Base-by-base conservation (phyloP, 2,113 vertebrate genomes). In the Albula goreensis region DNA sequence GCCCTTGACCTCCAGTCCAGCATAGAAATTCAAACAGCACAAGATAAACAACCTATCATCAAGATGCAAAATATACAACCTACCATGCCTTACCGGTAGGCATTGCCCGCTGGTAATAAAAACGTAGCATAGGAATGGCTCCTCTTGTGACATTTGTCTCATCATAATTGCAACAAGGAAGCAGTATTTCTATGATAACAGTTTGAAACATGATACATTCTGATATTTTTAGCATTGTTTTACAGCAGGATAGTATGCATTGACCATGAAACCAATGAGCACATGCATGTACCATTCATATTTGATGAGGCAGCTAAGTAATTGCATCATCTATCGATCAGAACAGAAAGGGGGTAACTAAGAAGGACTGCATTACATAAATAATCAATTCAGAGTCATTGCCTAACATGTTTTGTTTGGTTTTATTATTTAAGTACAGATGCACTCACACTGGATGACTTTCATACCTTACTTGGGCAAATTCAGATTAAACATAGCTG, bases 371-470 rank as follows among this genome's bases (percentile, higher is more conserved):
- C 17, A 66, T 15, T 66, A 66, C 60, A 74, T 74, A 74, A 74
- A 74, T 74, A 74, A 74, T 74, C 63, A n/a, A 13, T 70, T 70
- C 8, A n/a, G 63, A n/a, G n/a, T 70, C 70, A n/a, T 74, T 74
- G 31, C 8, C 70, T 31, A 25, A 31, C 19, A 74, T 31, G 31
- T 74, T 74, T 25, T 31, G 31, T 74, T 22, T 2, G 25, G 22
- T 31, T 9, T 74, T 74, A 74, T 31, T 25, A 74, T 74, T 74
- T 74, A 5, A 9, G 53, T 56, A 74, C 7, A 31, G 10, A 13
- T 74, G 5, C 2, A 74, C n/a, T 74, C 31, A 31, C 19, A 5
- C 3, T 1, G 70, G 70, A 74, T n/a, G 70, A 74, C 17, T 31
- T 10, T 9, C 70, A 74, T 31, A 74, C 7, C n/a, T 19, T 74